Base-by-base conservation (phyloP, 2,113 vertebrate genomes). In the Eidolon helvum region DNA sequence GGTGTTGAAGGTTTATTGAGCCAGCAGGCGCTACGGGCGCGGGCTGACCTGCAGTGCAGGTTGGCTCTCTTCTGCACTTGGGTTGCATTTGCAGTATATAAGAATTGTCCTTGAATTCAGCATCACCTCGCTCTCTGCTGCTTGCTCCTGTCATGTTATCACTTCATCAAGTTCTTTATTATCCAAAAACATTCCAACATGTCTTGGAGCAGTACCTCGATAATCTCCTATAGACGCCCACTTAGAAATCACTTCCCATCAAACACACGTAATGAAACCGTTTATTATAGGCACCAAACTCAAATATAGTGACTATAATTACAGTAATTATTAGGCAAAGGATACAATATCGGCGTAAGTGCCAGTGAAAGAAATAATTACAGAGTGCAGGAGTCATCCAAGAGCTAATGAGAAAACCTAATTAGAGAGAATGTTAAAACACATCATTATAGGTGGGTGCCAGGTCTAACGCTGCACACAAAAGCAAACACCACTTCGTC, bases 351-450 rank as follows among this genome's bases (percentile, higher is more conserved):
- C n/a, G 15, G 96, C 95, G 71, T 97, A 96, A 98, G 97, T 96
- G 85, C 96, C 95, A 94, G 97, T 95, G 94, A 97, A 98, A 93
- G 96, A 96, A 97, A 96, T 98, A 97, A 98, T 97, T 95, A 95
- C 1, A 93, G 90, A 96, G 97, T 94, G 89, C 97, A 53, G 94
- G 92, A 97, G 93, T 94, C 93, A 96, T 80, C 93, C 77, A 87
- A 84, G 91, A 97, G 93, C 95, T 92, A 77, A 93, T 68, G 93
- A 96, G 97, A 72, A 96, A 96, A 96, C 89, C 95, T 96, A 96
- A 98, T 98, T 97, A 96, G 97, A 87, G 94, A 93, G 74, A 83
- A 95, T 45, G 94, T 85, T 74, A 57, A 96, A 96, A 96, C 96
- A 95, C 90, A 80, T 68, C 86, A 30, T 87, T 90, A 85, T 11